Base-by-base conservation (phyloP, 2,797 vertebrate genomes). In the Loriculus beryllinus region DNA sequence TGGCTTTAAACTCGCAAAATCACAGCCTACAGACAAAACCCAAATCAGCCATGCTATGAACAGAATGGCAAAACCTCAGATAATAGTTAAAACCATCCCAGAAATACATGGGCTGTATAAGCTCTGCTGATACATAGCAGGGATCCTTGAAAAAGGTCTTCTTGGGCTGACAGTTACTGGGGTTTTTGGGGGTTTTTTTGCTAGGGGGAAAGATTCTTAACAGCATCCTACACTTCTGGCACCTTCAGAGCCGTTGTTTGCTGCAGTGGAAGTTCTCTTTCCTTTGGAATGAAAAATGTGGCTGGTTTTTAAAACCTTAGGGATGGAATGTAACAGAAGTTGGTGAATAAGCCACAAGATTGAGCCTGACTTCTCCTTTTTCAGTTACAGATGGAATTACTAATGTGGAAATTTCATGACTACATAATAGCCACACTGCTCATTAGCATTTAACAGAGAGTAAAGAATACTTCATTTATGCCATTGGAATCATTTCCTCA, bases 1-100 rank as follows among this genome's bases (percentile, higher is more conserved):
- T 48, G 90, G 86, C 69, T 81, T 94, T 88, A 82, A 95, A 79
- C 35, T 95, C 85, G 82, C 65, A 81, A 79, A 93, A 94, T 52
- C 69, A 92, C 64, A 91, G 37, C 28, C 56, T 49, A 83, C 8
- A 10, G 57, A 52, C 35, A 71, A 95, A 96, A 96, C 82, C 92
- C 87, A 76, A 77, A 84, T 94, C 77, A 90, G 63, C 75, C 45
- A 6, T 83, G 67, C 82, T 90, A 88, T 71, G 96, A 96, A 75
- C 6, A 35, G 93, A 68, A 90, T 42, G 43, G n/a, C 31, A 94
- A 81, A 91, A 60, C 59, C 72, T 83, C 83, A 42, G 77, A 42
- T 78, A 71, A 78, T 5, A 16, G 67, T 16, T 42, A 72, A 37
- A 64, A 67, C 28, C 33, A 72, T 15, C 31, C 43, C 28, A 86